A percentile compares a stretch with the other conserved stretches of the same genome.
phyloP scores from a whole-genome alignment of 2,888 invertebrate species.

The Stenotaenia linearis region DNA sequence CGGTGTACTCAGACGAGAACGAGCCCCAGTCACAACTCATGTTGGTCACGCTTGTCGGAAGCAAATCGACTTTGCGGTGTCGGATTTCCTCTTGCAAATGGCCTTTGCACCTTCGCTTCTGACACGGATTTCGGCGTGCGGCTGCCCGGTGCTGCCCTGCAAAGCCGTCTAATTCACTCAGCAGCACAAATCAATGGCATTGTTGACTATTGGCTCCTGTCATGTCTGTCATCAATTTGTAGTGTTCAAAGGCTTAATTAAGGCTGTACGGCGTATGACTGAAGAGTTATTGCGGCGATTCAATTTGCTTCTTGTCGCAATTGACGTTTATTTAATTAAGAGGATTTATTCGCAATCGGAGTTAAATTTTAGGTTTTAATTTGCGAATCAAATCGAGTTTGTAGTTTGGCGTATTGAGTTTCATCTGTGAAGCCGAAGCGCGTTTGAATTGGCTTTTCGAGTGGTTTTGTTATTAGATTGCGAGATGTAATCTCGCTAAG shows the following conservation, averaged over 20 bases:
- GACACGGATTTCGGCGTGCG: background rate
- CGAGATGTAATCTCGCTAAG: no score
- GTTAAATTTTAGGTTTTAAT: background rate
- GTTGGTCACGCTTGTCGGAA: background rate
- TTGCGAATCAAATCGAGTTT: background rate
- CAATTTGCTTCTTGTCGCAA: background rate
- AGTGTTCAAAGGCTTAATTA: no score
- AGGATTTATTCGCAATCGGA: background rate
- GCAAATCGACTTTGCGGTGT: conserved; percentile 11
- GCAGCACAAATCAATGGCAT: background rate
- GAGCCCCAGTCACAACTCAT: background rate
- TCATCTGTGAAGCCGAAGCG: no score
- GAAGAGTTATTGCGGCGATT: background rate
- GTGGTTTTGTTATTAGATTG: no score
- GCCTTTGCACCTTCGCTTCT: background rate
- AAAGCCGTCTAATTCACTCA: background rate
- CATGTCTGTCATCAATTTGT: no score
- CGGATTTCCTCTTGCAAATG: background rate
- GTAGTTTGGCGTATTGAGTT: background rate
- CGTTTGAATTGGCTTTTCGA: no score
- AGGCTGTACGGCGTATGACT: no score
- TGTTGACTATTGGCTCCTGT: background rate
- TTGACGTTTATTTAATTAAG: background rate
- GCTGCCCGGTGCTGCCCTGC: background rate
- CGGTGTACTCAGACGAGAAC: background rate